Evolutionary conservation across 2,888 invertebrate species (phyloP).

Genomic region (Lutraria lutraria): DNA sequence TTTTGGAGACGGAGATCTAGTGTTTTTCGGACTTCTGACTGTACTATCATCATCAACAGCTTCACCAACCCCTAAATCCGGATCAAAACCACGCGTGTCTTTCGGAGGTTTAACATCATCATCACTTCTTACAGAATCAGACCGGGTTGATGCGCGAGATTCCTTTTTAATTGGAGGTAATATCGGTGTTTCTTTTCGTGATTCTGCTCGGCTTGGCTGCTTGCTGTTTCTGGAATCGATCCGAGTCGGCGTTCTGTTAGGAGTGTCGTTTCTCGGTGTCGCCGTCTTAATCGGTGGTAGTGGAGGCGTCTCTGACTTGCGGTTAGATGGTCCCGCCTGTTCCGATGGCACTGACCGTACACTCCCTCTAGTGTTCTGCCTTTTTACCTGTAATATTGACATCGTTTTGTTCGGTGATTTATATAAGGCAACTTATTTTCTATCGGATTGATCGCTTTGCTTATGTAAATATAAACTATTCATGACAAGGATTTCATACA

Average conservation of each 20-base stretch:
- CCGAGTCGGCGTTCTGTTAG: constrained; percentile 30
- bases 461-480: no score
- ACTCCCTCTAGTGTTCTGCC: constrained; percentile 54
- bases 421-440: no score
- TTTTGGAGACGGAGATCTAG: neutral
- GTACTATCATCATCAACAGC: constrained; percentile 14
- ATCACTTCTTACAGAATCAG: constrained; percentile 15
- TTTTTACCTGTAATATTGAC: constrained; percentile 52
- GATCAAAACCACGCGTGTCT: constrained; percentile 66
- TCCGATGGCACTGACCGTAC: constrained; percentile 45
- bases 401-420: neutral
- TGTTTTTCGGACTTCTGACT: constrained; percentile 18
- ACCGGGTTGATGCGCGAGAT: constrained; percentile 18
- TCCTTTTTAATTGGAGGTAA: constrained; percentile 65
- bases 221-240: neutral
- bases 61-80: constrained; percentile 62
- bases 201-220: constrained; percentile 2
- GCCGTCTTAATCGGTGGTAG: constrained; percentile 66
- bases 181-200: constrained; percentile 60
- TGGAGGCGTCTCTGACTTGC: constrained; percentile 65
- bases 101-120: constrained; percentile 61
- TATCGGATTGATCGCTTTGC: no score
- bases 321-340: constrained; percentile 65
- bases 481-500: no score
- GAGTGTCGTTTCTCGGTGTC: neutral